A percentile compares a stretch with the other conserved stretches of the same genome.
Conservation (phyloP, 1,140 invertebrate genomes). For the Drosophila nigromelanica region DNA sequence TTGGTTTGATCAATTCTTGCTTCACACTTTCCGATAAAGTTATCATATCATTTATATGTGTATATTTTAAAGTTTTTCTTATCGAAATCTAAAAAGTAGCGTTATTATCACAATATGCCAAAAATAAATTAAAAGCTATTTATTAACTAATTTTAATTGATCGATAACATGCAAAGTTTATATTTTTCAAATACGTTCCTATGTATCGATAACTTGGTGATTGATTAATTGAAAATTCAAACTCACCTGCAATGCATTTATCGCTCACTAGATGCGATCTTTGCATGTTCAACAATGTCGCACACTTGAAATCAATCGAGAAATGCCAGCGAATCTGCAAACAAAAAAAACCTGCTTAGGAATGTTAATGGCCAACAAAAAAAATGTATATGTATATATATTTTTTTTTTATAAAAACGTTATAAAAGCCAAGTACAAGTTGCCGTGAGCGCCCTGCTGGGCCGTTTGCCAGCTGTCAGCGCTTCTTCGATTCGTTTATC, state of each 20-base stretch:
- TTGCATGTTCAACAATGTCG: conserved; percentile 38
- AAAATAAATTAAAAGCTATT: too few species aligned
- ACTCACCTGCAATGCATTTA: conserved; percentile 2
- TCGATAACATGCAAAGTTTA: too few species aligned
- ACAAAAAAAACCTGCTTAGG: conserved; percentile 42
- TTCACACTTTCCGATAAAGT: too few species aligned
- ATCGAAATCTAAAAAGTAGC: too few species aligned
- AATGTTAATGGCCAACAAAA: conserved; percentile 45
- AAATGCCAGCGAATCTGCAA: conserved; percentile 59
- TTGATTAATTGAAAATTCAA: background rate
- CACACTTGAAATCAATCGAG: conserved; percentile 58
- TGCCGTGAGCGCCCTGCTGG: conserved; percentile 32
- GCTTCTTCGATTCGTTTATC: conserved; percentile 22
- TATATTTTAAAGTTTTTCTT: too few species aligned
- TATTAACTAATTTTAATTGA: too few species aligned
- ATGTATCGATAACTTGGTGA: background rate
- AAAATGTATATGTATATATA: background rate
- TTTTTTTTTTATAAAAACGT: background rate
- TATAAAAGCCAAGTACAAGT: conserved; percentile 17
- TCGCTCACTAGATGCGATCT: conserved; percentile 21
- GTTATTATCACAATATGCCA: too few species aligned
- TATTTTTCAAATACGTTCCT: too few species aligned
- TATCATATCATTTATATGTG: too few species aligned
- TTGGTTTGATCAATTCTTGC: too few species aligned
- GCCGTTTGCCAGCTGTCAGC: conserved; percentile 30